Evolutionary conservation across 2,888 invertebrate genomes (phyloP), one percentile per base, ranked within the genome.

Genomic region (Coleophora flavipennella): DNA sequence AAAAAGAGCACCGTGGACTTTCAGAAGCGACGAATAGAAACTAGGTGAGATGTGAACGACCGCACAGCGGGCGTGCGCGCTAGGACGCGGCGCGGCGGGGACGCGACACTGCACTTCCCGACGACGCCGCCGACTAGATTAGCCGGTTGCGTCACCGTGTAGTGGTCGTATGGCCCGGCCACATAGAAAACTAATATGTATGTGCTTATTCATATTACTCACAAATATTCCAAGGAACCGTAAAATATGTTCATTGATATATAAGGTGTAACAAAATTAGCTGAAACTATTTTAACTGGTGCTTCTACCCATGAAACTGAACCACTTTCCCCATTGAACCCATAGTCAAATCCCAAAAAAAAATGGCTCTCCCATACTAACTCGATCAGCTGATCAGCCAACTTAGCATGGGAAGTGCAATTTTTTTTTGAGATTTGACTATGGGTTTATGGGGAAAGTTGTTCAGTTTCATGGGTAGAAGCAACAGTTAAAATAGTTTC

Each of bases 81-180:
- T 73, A 67, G 70, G 65, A 65, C 58, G 78, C 75, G 67, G 77
- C 58, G 78, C 66, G 75, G 80, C 73, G 64, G 83, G 83, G 83
- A 76, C 81, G 77, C 81, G 83, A 81, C 83, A 81, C 83, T 84
- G 84, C 81, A 83, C 84, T 84, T 84, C 84, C 83, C 83, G 83
- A 81, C 78, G 74, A 66, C 71, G 73, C 80, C 71, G 73, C 81
- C 79, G 76, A 78, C 81, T 83, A 83, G 81, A 83, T 84, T 84
- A 84, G 80, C 71, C 71, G 76, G 77, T 83, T 83, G 80, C 83
- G 83, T 84, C 81, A 83, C 75, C 62, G 72, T 59, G 66, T 57
- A 67, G 75, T 68, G 67, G 63, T 64, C 59, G 55, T 57, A 60
- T 56, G 53, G 62, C 59, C 63, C 60, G 59, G 60, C 60, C 62